Evolutionary conservation across 2,888 invertebrate species (phyloP).

Genomic region (Aricia artaxerxes): DNA sequence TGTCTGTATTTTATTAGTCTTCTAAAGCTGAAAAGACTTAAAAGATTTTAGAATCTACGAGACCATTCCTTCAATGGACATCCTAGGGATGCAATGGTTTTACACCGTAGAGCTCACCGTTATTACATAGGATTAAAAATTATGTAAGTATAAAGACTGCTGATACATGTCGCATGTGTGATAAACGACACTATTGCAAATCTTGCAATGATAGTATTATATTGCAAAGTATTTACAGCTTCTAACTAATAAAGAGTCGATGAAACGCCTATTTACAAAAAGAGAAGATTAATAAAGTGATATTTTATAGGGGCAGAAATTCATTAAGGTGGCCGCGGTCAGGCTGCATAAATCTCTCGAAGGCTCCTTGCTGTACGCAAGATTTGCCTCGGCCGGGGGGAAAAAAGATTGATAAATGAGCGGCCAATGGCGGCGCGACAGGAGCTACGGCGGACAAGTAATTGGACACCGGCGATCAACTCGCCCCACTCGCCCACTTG

Average conservation of each 20-base stretch:
- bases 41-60: no score
- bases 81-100: no score
- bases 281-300: background rate
- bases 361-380: conserved; percentile 42
- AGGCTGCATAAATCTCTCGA: conserved; percentile 43
- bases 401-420: conserved; percentile 48
- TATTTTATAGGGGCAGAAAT: conserved; percentile 31
- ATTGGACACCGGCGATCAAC: conserved; percentile 46
- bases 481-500: conserved; percentile 32
- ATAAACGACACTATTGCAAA: no score
- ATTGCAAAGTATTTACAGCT: background rate
- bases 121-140: no score
- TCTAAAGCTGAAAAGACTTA: no score
- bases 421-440: conserved; percentile 44
- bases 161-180: no score
- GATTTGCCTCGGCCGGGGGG: conserved; percentile 40
- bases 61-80: no score
- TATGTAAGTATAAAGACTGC: no score
- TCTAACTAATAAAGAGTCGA: background rate
- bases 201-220: background rate
- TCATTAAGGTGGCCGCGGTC: conserved; percentile 40
- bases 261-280: background rate
- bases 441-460: conserved; percentile 46
- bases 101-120: no score
- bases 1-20: no score